phyloP scores from a whole-genome alignment of 2,888 invertebrate species.

The Alcis repandata region DNA sequence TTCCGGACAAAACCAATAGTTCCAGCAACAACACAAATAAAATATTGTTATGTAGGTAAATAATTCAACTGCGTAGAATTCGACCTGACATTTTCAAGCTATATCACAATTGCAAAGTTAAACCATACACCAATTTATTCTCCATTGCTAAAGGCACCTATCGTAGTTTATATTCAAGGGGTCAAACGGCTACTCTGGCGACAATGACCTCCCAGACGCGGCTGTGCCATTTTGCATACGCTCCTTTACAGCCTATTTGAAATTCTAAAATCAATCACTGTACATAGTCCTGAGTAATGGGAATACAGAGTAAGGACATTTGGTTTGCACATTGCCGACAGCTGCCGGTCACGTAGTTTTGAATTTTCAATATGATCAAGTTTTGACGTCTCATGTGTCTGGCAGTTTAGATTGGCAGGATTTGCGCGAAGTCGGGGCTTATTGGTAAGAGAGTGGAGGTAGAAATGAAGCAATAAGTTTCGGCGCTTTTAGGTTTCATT shows the following conservation, averaged over 20 bases:
- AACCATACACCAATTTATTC: background rate
- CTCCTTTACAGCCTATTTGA: conserved; percentile 23
- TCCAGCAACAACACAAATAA: no score
- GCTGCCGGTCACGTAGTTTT: conserved; percentile 12
- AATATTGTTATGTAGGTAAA: no score
- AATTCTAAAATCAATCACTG: conserved; percentile 28
- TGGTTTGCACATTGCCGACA: conserved; percentile 24
- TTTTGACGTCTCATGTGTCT: background rate
- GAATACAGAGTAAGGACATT: conserved; percentile 27
- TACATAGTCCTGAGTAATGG: conserved; percentile 19
- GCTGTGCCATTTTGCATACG: conserved; percentile 29
- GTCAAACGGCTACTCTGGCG: conserved; percentile 10
- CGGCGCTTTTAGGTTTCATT: no score
- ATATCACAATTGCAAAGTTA: background rate
- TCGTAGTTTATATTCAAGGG: conserved; percentile 19
- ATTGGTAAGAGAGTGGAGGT: background rate
- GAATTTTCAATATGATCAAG: conserved; percentile 11
- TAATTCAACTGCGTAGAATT: no score
- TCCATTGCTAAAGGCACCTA: no score
- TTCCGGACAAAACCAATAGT: no score
- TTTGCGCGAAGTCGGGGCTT: background rate
- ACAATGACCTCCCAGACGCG: conserved; percentile 26
- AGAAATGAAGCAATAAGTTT: background rate
- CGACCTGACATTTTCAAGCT: background rate
- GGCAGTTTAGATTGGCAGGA: conserved; percentile 4